A percentile compares a stretch with the other conserved stretches of the same genome.
phyloP scores from a whole-genome alignment of 2,797 vertebrate genomes.

The Chelonia mydas region DNA sequence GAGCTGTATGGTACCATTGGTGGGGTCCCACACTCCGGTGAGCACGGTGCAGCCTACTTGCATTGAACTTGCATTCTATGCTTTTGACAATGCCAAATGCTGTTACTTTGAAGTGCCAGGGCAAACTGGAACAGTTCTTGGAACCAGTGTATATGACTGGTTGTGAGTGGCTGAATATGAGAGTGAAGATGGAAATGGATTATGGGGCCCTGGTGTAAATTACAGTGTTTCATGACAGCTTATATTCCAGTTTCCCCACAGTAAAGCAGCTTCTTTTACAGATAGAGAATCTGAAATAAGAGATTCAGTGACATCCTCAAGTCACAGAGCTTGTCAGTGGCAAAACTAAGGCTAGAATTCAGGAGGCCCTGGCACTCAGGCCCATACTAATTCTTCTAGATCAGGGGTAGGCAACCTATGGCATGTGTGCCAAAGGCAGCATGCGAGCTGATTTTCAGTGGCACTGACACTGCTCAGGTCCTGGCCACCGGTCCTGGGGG shows the following conservation, averaged over 20 bases:
- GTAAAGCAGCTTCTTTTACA: not conserved
- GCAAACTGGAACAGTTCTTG: not conserved
- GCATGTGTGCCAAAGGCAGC: no score
- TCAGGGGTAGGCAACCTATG: not conserved
- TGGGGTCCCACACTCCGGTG: fast-evolving
- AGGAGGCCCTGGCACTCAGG: not conserved
- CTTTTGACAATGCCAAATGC: not conserved
- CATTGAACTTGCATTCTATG: not conserved
- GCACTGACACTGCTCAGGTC: no score
- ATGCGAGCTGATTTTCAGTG: no score
- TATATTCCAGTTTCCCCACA: not conserved
- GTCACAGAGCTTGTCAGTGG: not conserved
- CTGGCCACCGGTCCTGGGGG: no score
- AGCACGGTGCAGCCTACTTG: not conserved
- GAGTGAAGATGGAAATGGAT: not conserved
- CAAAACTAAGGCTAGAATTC: not conserved
- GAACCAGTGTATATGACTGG: not conserved
- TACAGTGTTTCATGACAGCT: fast-evolving
- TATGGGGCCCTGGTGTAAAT: not conserved
- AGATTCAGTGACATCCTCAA: no score
- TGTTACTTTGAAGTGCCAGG: not conserved
- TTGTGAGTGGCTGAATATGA: not conserved
- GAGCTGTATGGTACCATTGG: not conserved
- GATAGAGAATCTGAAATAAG: not conserved
- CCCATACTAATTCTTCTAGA: not conserved